phyloP scores from a whole-genome alignment of 2,888 invertebrate species.

The Diarsia dahlii region DNA sequence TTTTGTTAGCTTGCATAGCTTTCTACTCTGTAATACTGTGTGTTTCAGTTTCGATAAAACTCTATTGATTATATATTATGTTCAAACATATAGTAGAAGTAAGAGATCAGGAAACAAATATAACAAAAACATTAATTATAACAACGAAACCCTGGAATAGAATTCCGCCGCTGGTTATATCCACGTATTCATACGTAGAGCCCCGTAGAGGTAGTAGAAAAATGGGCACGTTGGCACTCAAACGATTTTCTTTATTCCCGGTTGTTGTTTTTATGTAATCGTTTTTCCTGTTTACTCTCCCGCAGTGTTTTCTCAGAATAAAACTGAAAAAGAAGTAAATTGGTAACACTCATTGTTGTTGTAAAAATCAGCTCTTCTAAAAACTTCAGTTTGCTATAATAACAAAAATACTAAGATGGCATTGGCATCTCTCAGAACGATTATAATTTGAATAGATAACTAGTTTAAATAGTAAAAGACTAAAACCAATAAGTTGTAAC shows the following conservation, averaged over 20 bases:
- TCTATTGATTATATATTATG: not conserved
- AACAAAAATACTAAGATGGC: conserved; percentile 3
- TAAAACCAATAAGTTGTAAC: not conserved
- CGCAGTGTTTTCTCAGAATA: conserved; percentile 29
- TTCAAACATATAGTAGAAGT: conserved; percentile 9
- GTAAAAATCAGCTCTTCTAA: not conserved
- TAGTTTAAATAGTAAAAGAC: conserved; percentile 21
- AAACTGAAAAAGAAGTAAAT: conserved; percentile 24
- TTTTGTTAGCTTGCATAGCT: not conserved
- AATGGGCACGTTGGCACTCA: conserved; percentile 42
- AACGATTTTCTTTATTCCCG: conserved; percentile 60
- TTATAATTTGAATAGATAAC: conserved; percentile 24
- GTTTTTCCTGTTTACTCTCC: conserved; percentile 57
- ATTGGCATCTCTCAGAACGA: conserved; percentile 31
- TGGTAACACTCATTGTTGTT: conserved; percentile 9
- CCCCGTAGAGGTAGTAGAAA: conserved; percentile 22
- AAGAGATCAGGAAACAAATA: not conserved
- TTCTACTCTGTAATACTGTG: not conserved
- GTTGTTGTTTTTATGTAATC: conserved; percentile 55
- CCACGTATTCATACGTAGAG: not conserved
- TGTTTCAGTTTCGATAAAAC: not conserved
- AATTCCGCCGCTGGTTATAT: conserved; percentile 30
- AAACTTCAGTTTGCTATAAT: not conserved
- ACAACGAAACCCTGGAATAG: conserved; percentile 29
- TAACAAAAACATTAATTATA: conserved; percentile 9